These are phyloP conservation scores for Drosophila lini DNA, from an alignment of 1,140 invertebrate genomes.

Conservation along the genomic window DNA sequence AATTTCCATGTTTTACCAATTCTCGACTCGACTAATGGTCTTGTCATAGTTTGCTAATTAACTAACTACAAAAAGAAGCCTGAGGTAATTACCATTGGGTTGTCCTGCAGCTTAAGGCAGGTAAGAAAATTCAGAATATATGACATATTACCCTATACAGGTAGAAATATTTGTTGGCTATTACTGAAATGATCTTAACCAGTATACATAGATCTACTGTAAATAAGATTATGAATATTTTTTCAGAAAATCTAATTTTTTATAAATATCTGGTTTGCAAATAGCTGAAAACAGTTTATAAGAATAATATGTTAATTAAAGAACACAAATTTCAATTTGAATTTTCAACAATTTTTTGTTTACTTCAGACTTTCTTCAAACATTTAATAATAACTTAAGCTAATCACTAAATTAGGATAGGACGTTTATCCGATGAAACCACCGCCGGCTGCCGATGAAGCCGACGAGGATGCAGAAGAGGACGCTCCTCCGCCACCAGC, in stretches of 20 bases:
- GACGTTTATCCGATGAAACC: slow-evolving; percentile 20
- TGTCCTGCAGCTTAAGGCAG: neutral
- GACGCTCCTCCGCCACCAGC: slow-evolving; percentile 39
- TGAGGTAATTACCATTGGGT: neutral
- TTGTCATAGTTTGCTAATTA: neutral
- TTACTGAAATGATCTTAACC: too few relatives aligned
- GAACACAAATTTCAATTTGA: neutral
- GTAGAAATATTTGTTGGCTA: neutral
- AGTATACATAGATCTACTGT: too few relatives aligned
- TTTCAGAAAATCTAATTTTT: too few relatives aligned
- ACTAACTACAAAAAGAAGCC: slow-evolving; percentile 1
- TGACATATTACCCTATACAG: neutral
- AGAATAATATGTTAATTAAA: neutral
- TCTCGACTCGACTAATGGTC: neutral
- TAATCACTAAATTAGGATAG: neutral
- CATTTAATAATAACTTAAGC: slow-evolving; percentile 34
- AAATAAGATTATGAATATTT: neutral
- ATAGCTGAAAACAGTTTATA: neutral
- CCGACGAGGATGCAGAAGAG: slow-evolving; percentile 26
- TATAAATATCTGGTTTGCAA: neutral
- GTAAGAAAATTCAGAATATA: neutral
- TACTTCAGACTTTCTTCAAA: slow-evolving; percentile 5
- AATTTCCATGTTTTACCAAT: neutral
- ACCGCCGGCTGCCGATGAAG: slow-evolving; percentile 9
- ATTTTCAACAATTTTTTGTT: slow-evolving; percentile 2